Conservation (phyloP, 2,113 vertebrate genomes). For the Bagarius yarrelli region DNA sequence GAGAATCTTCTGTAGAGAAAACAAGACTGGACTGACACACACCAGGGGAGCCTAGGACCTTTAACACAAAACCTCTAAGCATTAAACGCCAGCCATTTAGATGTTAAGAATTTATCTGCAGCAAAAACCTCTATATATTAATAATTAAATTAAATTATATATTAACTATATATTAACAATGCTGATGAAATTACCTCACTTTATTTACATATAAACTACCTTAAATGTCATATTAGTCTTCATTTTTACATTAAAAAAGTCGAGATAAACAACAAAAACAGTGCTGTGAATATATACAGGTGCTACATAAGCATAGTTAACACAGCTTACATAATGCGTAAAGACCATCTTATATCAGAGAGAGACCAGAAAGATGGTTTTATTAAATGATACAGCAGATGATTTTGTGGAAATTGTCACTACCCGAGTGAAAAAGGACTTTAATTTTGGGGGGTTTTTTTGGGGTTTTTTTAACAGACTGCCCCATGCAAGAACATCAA, state of each 20-base stretch:
- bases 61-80: not conserved
- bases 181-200: too few species aligned
- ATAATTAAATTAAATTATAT: too few species aligned
- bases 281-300: not conserved
- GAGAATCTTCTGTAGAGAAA: constrained; percentile 1
- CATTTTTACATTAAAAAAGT: not conserved
- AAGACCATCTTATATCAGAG: constrained; percentile 15
- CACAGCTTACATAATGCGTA: constrained; percentile 21
- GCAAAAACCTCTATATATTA: not conserved
- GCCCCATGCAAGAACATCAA: constrained; percentile 26
- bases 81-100: not conserved
- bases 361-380: constrained; percentile 1
- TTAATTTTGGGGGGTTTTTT: constrained; percentile 34
- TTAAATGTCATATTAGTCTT: not conserved
- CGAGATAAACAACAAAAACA: not conserved
- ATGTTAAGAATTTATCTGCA: not conserved
- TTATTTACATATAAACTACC: too few species aligned
- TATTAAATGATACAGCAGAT: constrained; percentile 22
- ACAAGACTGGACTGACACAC: not conserved
- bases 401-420: constrained; percentile 20
- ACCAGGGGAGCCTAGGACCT: not conserved
- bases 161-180: too few species aligned
- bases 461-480: constrained; percentile 28
- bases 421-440: constrained; percentile 23
- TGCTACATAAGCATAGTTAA: not conserved